Base-by-base conservation (phyloP, 2,888 invertebrate species). In the Bombyx huttoni region DNA sequence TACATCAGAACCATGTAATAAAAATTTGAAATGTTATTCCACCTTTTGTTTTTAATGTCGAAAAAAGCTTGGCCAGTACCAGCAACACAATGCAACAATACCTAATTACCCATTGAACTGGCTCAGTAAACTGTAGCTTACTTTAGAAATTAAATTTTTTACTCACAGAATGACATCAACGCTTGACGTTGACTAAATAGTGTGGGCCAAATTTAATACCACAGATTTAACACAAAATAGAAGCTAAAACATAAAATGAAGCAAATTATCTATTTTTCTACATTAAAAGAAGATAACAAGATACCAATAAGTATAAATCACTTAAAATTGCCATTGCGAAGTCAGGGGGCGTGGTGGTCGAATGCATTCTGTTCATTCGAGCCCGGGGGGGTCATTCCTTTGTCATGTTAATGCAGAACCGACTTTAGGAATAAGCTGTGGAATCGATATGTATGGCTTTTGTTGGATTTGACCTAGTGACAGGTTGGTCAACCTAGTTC, bases 401-500 rank as follows among this genome's bases (percentile, higher is more conserved):
- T 85, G 79, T 84, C 53, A 81, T 81, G 79, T 60, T 70, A 78
- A 81, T 75, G 58, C 57, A 54, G 55, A 59, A 56, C 60, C 58
- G 64, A 57, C 61, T 59, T 50, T 59, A 68, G 70, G 70, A 75
- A 70, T 69, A 73, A 69, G 72, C 63, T 69, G 70, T 66, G 68
- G 64, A 73, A 73, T 75, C 73, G 68, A 76, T 78, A 72, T 61
- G 56, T 58, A 56, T 60, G 53, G 62, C 68, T 68, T 72, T 82
- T 78, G 75, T 79, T 63, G 54, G 50, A 50, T 60, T 58, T 85
- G 81, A 83, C 83, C 83, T 70, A 65, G 54, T 64, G 67, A 68
- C 86, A 86, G 82, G 85, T 86, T 73, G 68, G 67, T 68, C 72
- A 70, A 63, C 65, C 65, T 58, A 67, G 58, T 54, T 56, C 55